Conservation (phyloP, 2,113 vertebrate genomes). For the Perca schrenkii region DNA sequence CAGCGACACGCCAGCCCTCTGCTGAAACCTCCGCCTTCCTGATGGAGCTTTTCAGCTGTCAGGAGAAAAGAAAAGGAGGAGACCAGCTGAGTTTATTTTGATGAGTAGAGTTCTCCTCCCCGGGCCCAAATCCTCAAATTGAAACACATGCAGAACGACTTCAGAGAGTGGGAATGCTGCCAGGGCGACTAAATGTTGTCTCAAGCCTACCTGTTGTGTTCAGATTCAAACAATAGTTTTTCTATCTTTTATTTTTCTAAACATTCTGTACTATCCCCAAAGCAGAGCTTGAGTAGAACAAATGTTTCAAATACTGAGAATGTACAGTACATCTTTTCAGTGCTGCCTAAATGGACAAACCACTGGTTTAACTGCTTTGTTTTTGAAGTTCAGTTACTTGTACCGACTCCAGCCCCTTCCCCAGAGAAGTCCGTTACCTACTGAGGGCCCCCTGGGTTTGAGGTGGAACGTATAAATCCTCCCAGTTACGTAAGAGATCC, state of each 20-base stretch:
- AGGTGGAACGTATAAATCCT: conserved; percentile 39
- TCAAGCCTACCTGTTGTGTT: not conserved
- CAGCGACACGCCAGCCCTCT: conserved; percentile 10
- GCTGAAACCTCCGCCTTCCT: not conserved
- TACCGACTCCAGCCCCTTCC: conserved; percentile 14
- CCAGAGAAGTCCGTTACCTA: conserved; percentile 15
- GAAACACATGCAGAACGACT: conserved; percentile 57
- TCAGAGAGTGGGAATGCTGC: conserved; percentile 20
- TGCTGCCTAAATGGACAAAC: conserved; percentile 12
- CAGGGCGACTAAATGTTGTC: not conserved
- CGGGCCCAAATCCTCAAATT: conserved; percentile 44
- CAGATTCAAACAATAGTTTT: not conserved
- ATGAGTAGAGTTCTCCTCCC: conserved; percentile 52
- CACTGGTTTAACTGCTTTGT: conserved; percentile 14
- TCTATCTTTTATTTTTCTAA: not conserved
- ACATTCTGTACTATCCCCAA: not conserved
- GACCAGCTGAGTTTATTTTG: conserved; percentile 63
- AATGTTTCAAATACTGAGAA: not conserved
- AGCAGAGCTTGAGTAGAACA: not conserved
- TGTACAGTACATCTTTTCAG: not conserved
- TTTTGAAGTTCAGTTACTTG: conserved; percentile 37
- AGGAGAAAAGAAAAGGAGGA: conserved; percentile 5
- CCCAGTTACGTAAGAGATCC: conserved; percentile 59
- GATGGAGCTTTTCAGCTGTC: conserved; percentile 30
- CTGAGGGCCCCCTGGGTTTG: conserved; percentile 50